Evolutionary conservation across 2,113 vertebrate genomes (phyloP).

Genomic region (Noctilio leporinus): DNA sequence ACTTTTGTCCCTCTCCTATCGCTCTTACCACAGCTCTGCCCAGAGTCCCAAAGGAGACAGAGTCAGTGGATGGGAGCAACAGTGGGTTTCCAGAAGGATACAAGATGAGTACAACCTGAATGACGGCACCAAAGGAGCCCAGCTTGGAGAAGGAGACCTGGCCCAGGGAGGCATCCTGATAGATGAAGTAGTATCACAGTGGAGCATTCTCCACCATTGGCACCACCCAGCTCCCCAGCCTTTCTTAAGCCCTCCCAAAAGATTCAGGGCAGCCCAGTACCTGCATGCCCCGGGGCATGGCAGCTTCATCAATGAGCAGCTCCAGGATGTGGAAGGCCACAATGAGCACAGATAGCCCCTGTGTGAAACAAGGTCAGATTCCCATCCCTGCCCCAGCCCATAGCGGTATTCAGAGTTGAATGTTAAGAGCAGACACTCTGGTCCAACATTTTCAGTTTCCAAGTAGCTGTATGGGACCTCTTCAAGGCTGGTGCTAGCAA

Average conservation of each 20-base stretch:
- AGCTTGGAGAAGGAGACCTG: conserved; percentile 96
- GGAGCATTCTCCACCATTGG: background rate
- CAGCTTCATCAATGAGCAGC: conserved; percentile 92
- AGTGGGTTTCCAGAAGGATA: conserved; percentile 83
- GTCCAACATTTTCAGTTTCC: background rate
- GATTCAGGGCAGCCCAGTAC: conserved; percentile 68
- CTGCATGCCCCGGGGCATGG: conserved; percentile 95
- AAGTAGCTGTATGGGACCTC: background rate
- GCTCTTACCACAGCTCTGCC: background rate
- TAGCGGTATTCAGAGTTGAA: background rate
- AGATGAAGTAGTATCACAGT: background rate
- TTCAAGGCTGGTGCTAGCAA: background rate
- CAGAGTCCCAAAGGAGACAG: background rate
- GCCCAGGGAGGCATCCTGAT: conserved; percentile 88
- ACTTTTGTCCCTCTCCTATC: background rate
- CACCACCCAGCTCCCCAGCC: background rate
- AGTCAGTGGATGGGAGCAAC: background rate
- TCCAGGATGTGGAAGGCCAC: conserved; percentile 95
- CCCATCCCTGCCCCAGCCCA: background rate
- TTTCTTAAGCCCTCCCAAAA: background rate
- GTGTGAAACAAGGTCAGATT: conserved; percentile 12
- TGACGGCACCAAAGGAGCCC: conserved; percentile 91
- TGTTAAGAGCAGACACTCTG: background rate
- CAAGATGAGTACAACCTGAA: conserved; percentile 96
- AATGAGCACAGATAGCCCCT: conserved; percentile 94